Evolutionary conservation across 2,888 invertebrate species (phyloP).

Genomic region (Diarsia rubi): DNA sequence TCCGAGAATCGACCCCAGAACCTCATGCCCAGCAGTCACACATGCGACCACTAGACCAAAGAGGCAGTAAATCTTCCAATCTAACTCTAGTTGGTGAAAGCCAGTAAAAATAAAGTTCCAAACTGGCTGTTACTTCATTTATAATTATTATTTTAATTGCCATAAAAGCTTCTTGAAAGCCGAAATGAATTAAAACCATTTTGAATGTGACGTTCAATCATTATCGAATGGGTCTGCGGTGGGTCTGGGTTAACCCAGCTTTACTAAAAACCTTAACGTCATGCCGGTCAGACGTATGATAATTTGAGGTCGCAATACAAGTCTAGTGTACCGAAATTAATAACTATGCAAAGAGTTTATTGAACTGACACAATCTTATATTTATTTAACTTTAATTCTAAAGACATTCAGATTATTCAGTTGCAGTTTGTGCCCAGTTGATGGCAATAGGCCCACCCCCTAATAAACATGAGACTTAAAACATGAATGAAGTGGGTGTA

Average conservation of each 20-base stretch:
- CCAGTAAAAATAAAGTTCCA: conserved; percentile 5
- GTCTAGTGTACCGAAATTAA: conserved; percentile 39
- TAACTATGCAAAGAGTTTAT: conserved; percentile 27
- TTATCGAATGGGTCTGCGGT: conserved; percentile 50
- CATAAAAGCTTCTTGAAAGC: conserved; percentile 28
- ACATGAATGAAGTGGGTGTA: too few species aligned
- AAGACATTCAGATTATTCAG: not conserved
- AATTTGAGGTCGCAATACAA: conserved; percentile 41
- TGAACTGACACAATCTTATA: conserved; percentile 2
- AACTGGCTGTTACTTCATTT: conserved; percentile 19
- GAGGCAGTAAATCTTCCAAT: too few species aligned
- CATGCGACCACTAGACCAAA: too few species aligned
- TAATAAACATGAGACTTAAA: too few species aligned
- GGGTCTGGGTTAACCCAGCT: conserved; percentile 46
- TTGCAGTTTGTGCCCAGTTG: too few species aligned
- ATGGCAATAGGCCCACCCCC: too few species aligned
- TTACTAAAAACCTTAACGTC: conserved; percentile 43
- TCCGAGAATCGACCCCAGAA: too few species aligned
- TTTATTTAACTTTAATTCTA: not conserved
- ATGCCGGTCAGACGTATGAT: conserved; percentile 37
- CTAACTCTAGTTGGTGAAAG: not conserved
- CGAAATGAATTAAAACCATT: conserved; percentile 41
- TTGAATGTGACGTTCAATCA: conserved; percentile 28
- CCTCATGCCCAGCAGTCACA: too few species aligned
- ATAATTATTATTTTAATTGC: conserved; percentile 41